These are phyloP conservation scores for Lagodon rhomboides DNA, from an alignment of 2,797 vertebrate species.

Conservation along the genomic window DNA sequence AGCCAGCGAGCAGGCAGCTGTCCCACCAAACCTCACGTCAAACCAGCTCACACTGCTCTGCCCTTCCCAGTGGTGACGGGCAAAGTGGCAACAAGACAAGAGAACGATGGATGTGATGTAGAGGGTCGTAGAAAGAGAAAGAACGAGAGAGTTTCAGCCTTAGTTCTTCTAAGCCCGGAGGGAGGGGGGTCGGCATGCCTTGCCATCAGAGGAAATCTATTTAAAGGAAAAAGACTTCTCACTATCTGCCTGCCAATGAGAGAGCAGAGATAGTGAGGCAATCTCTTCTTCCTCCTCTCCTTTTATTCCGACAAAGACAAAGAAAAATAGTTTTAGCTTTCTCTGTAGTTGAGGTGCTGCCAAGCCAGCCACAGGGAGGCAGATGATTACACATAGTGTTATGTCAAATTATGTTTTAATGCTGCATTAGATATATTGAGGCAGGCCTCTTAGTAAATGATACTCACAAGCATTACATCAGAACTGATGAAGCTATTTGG, in stretches of 20 bases:
- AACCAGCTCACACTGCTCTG: slow-evolving; percentile 4
- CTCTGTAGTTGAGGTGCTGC: slow-evolving; percentile 21
- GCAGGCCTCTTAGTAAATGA: neutral
- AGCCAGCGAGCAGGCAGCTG: neutral
- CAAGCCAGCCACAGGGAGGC: slow-evolving; percentile 18
- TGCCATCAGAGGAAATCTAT: slow-evolving; percentile 52
- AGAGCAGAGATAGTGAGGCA: slow-evolving; percentile 15
- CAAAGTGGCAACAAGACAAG: neutral
- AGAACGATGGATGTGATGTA: neutral
- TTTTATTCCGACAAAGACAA: slow-evolving; percentile 39
- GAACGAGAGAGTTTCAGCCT: slow-evolving; percentile 25
- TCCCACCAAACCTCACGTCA: neutral
- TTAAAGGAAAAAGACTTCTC: slow-evolving; percentile 60
- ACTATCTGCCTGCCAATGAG: slow-evolving; percentile 34
- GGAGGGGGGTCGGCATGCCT: neutral
- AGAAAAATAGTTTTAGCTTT: slow-evolving; percentile 53
- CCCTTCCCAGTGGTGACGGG: slow-evolving; percentile 1
- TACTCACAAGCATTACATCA: neutral
- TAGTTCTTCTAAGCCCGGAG: slow-evolving; percentile 12
- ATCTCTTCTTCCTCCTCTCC: slow-evolving; percentile 8
- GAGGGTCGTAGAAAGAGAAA: slow-evolving; percentile 7
- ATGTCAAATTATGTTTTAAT: slow-evolving; percentile 22
- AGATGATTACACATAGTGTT: slow-evolving; percentile 16
- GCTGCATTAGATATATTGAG: slow-evolving; percentile 15
- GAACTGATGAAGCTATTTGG: neutral